A percentile compares a stretch with the other conserved stretches of the same genome.
These are phyloP conservation scores for Hoplostethus mediterraneus DNA, from an alignment of 2,797 vertebrate species.

Conservation along the genomic window DNA sequence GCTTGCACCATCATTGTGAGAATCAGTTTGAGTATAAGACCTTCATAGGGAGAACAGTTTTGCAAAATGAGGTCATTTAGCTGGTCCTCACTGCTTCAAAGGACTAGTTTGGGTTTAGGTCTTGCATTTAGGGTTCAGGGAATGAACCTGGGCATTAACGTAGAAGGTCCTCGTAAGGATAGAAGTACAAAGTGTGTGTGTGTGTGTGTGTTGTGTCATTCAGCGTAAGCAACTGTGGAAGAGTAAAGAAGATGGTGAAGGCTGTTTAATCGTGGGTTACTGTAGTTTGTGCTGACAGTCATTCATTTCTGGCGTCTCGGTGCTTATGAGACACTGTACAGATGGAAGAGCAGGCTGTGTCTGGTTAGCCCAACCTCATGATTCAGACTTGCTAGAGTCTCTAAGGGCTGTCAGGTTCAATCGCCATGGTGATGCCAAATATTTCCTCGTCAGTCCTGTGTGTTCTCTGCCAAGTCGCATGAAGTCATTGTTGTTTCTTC, in stretches of 20 bases:
- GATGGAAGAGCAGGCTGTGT: constrained; percentile 73
- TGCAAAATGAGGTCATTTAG: not conserved
- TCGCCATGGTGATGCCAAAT: constrained; percentile 68
- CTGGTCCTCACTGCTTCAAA: not conserved
- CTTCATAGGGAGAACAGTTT: not conserved
- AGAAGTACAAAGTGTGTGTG: no score
- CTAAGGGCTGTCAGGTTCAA: constrained; percentile 58
- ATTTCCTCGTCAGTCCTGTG: constrained; percentile 36
- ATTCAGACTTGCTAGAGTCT: constrained; percentile 73
- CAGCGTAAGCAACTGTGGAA: no score
- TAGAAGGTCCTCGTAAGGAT: no score
- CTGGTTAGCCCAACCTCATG: constrained; percentile 73
- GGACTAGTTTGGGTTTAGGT: no score
- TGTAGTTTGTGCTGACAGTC: constrained; percentile 51
- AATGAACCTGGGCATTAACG: no score
- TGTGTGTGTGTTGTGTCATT: no score
- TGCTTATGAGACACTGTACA: constrained; percentile 57
- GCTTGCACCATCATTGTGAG: not conserved
- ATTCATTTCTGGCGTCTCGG: constrained; percentile 41
- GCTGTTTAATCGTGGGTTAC: constrained; percentile 29
- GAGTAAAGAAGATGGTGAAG: no score
- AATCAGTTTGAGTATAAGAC: constrained; percentile 16
- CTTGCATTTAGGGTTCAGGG: no score
- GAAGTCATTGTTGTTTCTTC: not conserved
- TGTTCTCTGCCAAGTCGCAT: constrained; percentile 36